Percentiles rank a stretch among this genome's conserved stretches.
phyloP scores from a whole-genome alignment of 2,797 vertebrate genomes.

The Propithecus perrieri region DNA sequence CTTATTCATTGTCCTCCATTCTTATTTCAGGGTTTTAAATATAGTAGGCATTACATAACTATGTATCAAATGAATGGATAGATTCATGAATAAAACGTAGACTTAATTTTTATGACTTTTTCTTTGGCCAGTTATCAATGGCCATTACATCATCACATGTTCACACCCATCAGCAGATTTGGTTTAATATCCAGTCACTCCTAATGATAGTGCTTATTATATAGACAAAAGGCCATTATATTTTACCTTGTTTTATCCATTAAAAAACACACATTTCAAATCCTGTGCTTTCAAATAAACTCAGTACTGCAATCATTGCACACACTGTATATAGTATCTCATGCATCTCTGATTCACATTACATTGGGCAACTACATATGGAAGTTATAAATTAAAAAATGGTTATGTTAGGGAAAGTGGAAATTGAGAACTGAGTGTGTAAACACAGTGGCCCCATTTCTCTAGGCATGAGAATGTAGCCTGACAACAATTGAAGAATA shows the following conservation, averaged over 20 bases:
- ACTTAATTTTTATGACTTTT: not conserved
- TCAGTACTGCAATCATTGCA: not conserved
- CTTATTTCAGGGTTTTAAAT: not conserved
- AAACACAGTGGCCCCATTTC: not conserved
- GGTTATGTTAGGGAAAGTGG: not conserved
- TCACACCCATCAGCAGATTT: not conserved
- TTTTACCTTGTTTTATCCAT: not conserved
- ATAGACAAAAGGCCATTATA: not conserved
- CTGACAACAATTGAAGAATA: slow-evolving; percentile 28
- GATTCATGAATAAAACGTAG: not conserved
- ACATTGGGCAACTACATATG: not conserved
- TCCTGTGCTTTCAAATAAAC: not conserved
- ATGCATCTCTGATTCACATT: not conserved
- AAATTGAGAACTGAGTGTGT: not conserved
- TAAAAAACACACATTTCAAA: not conserved
- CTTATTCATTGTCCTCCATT: not conserved
- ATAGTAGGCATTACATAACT: not conserved
- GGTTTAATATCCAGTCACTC: not conserved
- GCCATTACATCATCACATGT: not conserved
- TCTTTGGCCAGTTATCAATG: not conserved
- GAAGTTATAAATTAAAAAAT: slow-evolving; percentile 8
- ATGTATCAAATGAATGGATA: not conserved
- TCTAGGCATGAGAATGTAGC: not conserved
- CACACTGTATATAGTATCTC: not conserved
- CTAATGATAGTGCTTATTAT: not conserved